A percentile compares a stretch with the other conserved stretches of the same genome.
These are phyloP conservation scores for Callochromis pleurospilus DNA, from an alignment of 2,113 vertebrate genomes.

Conservation along the genomic window DNA sequence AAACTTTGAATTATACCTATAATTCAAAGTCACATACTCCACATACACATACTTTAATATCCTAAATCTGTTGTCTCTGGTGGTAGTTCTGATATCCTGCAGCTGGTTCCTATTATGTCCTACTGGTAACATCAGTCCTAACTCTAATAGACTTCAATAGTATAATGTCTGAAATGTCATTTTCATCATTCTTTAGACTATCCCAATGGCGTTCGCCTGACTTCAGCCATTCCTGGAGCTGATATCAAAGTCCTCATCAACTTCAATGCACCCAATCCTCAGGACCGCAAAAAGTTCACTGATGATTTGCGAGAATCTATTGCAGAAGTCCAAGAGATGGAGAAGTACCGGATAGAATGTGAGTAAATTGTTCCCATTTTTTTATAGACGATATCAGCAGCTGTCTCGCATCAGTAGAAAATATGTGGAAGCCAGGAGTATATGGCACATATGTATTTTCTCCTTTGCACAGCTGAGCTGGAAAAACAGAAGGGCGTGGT, in stretches of 20 bases:
- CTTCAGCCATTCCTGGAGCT: constrained; percentile 88
- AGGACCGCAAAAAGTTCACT: constrained; percentile 97
- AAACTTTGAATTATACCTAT: neutral
- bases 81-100: neutral
- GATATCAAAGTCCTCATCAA: constrained; percentile 96
- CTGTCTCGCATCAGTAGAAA: neutral
- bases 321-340: constrained; percentile 97
- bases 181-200: constrained; percentile 76
- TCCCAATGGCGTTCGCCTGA: constrained; percentile 92
- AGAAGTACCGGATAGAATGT: constrained; percentile 98
- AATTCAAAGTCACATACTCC: neutral
- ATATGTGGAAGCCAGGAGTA: neutral
- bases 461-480: constrained; percentile 80
- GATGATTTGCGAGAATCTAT: constrained; percentile 94
- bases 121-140: neutral
- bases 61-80: neutral
- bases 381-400: neutral
- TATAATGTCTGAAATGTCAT: neutral
- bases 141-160: neutral
- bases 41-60: neutral
- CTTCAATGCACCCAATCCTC: constrained; percentile 98
- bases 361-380: constrained; percentile 39
- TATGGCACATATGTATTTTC: neutral
- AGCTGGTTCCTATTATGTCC: neutral
- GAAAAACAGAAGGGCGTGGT: constrained; percentile 97